phyloP scores from a whole-genome alignment of 1,140 invertebrate species.

The Dendroctonus valens region DNA sequence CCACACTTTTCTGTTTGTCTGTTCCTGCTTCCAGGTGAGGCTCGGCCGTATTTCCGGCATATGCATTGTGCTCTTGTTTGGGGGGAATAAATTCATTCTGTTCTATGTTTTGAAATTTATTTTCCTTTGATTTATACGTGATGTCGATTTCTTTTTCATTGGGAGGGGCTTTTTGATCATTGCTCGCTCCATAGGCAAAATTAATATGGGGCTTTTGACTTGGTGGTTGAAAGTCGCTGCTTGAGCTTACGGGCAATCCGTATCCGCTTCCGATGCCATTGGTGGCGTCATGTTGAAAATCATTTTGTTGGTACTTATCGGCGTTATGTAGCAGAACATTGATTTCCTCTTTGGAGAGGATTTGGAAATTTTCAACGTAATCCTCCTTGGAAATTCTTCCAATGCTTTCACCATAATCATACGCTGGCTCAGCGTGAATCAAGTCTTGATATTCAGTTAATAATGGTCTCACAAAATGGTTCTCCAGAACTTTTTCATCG shows the following conservation, averaged over 20 bases:
- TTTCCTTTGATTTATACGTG: no score
- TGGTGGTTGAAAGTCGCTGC: no score
- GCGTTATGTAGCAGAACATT: slow-evolving; percentile 34
- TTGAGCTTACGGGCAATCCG: not conserved
- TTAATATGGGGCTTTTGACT: no score
- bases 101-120: no score
- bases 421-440: slow-evolving; percentile 35
- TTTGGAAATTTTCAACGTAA: slow-evolving; percentile 39
- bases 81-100: no score
- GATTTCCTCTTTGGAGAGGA: slow-evolving; percentile 41
- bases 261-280: slow-evolving; percentile 10
- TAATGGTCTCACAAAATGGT: slow-evolving; percentile 46
- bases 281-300: not conserved
- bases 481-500: slow-evolving; percentile 45
- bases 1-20: no score
- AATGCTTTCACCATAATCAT: slow-evolving; percentile 19
- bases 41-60: no score
- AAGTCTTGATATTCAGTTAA: slow-evolving; percentile 43
- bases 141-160: no score
- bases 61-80: no score
- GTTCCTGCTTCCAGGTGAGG: no score
- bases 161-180: no score
- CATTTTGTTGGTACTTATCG: slow-evolving; percentile 36
- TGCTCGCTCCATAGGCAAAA: no score
- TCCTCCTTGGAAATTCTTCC: slow-evolving; percentile 46